Conservation (phyloP, 2,113 vertebrate genomes). For the Rhizomys pruinosus region DNA sequence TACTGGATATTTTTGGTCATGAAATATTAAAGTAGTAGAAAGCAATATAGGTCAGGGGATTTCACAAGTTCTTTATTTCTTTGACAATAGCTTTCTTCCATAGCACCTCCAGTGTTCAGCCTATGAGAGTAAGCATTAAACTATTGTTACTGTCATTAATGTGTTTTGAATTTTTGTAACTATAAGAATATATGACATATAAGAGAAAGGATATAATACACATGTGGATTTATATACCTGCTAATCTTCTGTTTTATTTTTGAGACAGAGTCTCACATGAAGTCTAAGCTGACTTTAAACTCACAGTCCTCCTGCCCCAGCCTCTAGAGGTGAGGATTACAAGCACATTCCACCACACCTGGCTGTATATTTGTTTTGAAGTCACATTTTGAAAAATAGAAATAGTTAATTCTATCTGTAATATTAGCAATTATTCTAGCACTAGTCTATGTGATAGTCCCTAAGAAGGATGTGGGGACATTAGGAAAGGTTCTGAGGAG, state of each 20-base stretch:
- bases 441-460: not conserved
- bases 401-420: not conserved
- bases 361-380: conserved; percentile 9
- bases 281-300: not conserved
- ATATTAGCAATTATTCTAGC: not conserved
- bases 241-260: not conserved
- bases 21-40: conserved; percentile 53
- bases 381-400: not conserved
- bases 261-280: not conserved
- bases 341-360: not conserved
- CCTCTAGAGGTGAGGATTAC: not conserved
- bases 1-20: not conserved
- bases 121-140: not conserved
- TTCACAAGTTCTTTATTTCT: conserved; percentile 39
- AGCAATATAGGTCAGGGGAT: not conserved
- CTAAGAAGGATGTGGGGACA: not conserved
- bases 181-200: not conserved
- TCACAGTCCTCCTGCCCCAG: not conserved
- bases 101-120: not conserved
- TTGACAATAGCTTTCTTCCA: not conserved
- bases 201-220: not conserved
- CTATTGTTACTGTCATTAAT: conserved; percentile 23
- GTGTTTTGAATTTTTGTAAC: conserved; percentile 9
- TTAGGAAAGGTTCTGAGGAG: not conserved
- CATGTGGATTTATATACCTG: not conserved